Conservation (phyloP, 2,888 invertebrate genomes). For the Macropis europaea region DNA sequence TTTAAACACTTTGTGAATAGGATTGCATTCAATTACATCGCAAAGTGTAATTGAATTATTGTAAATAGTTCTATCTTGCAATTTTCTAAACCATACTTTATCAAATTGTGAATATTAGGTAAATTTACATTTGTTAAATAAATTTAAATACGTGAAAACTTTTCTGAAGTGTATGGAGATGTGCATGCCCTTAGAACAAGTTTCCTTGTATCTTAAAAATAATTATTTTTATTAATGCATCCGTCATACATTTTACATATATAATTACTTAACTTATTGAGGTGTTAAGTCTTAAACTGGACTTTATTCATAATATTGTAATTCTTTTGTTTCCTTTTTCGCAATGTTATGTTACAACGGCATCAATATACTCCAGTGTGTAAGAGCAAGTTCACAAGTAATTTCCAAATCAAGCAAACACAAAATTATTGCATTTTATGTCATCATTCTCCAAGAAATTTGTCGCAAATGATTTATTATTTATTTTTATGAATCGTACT, state of each 20-base stretch:
- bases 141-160: conserved; percentile 12
- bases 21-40: too few relatives aligned
- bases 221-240: conserved; percentile 78
- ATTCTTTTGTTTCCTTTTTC: conserved; percentile 43
- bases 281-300: conserved; percentile 65
- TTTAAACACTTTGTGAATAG: too few relatives aligned
- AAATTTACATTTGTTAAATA: background rate
- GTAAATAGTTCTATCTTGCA: too few relatives aligned
- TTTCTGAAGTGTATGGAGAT: conserved; percentile 1
- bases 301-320: conserved; percentile 55
- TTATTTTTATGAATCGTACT: background rate
- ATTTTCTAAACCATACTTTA: too few relatives aligned
- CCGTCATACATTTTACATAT: conserved; percentile 75
- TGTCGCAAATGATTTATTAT: background rate
- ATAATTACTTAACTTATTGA: conserved; percentile 69
- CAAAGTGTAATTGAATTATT: background rate
- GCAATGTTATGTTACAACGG: conserved; percentile 56
- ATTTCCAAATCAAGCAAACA: conserved; percentile 43
- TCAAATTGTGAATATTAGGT: background rate
- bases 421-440: conserved; percentile 39
- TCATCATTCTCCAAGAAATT: conserved; percentile 52
- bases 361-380: conserved; percentile 48
- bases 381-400: conserved; percentile 52
- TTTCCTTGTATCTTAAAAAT: conserved; percentile 77
- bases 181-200: conserved; percentile 6